Evolutionary conservation across 2,888 invertebrate species (phyloP).

Genomic region (Hirtodrosophila trivittata): DNA sequence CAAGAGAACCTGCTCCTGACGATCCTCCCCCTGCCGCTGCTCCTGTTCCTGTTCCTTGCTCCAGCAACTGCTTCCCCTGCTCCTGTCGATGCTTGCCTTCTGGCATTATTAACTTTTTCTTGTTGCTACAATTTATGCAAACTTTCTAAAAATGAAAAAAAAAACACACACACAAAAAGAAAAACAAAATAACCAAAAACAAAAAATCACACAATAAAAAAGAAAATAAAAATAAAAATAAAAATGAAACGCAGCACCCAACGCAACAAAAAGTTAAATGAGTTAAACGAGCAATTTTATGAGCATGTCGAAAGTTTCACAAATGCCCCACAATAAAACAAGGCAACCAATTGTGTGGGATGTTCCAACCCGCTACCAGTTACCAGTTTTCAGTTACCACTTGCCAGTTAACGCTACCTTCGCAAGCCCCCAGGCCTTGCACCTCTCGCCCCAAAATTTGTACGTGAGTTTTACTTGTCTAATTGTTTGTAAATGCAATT

Average conservation of each 20-base stretch:
- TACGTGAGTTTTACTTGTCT: slow-evolving; percentile 67
- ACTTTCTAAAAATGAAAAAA: slow-evolving; percentile 53
- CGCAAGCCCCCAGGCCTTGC: slow-evolving; percentile 27
- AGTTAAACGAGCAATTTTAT: slow-evolving; percentile 82
- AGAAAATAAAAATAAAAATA: slow-evolving; percentile 23
- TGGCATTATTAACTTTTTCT: slow-evolving; percentile 65
- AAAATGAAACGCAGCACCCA: slow-evolving; percentile 38
- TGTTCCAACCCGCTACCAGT: slow-evolving; percentile 18
- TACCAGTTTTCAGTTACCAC: slow-evolving; percentile 3
- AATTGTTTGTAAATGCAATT: slow-evolving; percentile 68
- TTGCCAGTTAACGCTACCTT: slow-evolving; percentile 1
- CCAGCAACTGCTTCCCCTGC: slow-evolving; percentile 25
- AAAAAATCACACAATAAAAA: slow-evolving; percentile 31
- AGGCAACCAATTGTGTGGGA: slow-evolving; percentile 46
- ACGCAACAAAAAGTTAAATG: slow-evolving; percentile 74
- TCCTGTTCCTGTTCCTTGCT: background rate
- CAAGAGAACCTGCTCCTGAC: slow-evolving; percentile 23
- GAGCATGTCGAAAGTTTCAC: slow-evolving; percentile 73
- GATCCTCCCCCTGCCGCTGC: background rate
- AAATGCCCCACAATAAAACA: slow-evolving; percentile 64
- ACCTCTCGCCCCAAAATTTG: slow-evolving; percentile 37
- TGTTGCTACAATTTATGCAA: slow-evolving; percentile 74
- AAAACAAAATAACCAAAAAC: slow-evolving; percentile 29
- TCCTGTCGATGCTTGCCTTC: slow-evolving; percentile 45
- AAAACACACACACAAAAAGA: slow-evolving; percentile 27